These are phyloP conservation scores for Phylloscopus whistleri DNA, from an alignment of 2,113 vertebrate genomes.

Conservation along the genomic window DNA sequence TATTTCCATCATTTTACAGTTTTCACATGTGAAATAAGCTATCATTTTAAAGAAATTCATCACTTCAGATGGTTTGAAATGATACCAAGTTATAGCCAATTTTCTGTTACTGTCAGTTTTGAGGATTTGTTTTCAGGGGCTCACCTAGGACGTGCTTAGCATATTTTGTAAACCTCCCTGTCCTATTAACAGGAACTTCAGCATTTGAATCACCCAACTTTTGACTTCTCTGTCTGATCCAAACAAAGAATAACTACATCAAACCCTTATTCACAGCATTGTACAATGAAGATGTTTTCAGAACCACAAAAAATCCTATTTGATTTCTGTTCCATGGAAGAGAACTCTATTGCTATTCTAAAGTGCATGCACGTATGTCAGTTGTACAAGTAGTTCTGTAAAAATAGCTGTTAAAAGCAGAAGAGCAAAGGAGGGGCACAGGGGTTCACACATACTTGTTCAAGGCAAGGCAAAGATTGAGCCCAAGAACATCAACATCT, in stretches of 20 bases:
- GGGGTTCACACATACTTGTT: not conserved
- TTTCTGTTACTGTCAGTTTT: not conserved
- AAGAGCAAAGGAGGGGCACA: not conserved
- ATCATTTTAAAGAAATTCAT: not conserved
- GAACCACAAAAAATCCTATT: not conserved
- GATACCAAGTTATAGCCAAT: not conserved
- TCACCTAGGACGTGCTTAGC: not conserved
- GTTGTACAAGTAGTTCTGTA: not conserved
- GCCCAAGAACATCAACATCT: not conserved
- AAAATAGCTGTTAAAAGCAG: not conserved
- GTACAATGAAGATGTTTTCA: not conserved
- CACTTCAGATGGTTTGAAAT: not conserved
- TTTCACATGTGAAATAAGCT: not conserved
- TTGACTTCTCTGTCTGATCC: not conserved
- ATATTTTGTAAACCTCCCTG: not conserved
- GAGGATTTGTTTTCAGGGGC: not conserved
- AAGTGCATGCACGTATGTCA: fast-evolving
- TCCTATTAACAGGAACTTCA: not conserved
- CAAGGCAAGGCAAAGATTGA: not conserved
- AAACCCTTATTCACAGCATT: not conserved
- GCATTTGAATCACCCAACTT: not conserved
- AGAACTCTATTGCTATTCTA: not conserved
- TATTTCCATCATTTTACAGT: not conserved
- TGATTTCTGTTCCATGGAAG: not conserved
- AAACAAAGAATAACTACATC: not conserved